Percentiles rank a stretch among this genome's conserved stretches.
These are phyloP conservation scores for Illadopsis cleaveri DNA, from an alignment of 2,113 vertebrate genomes.

Conservation along the genomic window DNA sequence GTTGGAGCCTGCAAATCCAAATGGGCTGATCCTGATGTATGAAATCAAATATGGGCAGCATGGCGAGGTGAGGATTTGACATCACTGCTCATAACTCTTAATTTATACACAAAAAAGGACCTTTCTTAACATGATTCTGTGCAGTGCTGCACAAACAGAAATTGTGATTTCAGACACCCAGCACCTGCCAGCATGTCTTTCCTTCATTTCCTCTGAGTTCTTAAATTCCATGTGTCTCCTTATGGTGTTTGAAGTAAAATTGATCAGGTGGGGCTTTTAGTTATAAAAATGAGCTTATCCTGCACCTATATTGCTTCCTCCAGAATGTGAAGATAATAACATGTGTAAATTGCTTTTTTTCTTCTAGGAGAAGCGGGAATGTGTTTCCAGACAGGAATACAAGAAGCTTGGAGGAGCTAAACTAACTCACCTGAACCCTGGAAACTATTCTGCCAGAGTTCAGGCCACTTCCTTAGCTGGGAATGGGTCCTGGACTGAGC, in stretches of 20 bases:
- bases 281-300: background rate
- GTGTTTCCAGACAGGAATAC: conserved; percentile 92
- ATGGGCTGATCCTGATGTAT: conserved; percentile 95
- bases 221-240: background rate
- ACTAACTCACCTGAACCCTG: conserved; percentile 85
- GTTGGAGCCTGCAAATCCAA: conserved; percentile 87
- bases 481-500: conserved; percentile 96
- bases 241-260: background rate
- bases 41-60: conserved; percentile 91
- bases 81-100: background rate
- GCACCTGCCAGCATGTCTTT: background rate
- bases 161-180: background rate
- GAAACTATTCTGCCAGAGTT: conserved; percentile 91
- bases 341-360: background rate
- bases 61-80: conserved; percentile 80
- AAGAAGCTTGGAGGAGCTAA: conserved; percentile 83
- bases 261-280: background rate
- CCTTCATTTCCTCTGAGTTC: background rate
- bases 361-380: conserved; percentile 85
- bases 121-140: background rate
- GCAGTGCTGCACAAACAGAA: background rate
- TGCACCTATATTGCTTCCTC: background rate
- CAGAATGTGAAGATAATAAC: background rate
- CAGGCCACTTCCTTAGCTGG: conserved; percentile 92
- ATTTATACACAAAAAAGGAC: background rate